Base-by-base conservation (phyloP, 2,888 invertebrate genomes). In the Epistrophe eligans region DNA sequence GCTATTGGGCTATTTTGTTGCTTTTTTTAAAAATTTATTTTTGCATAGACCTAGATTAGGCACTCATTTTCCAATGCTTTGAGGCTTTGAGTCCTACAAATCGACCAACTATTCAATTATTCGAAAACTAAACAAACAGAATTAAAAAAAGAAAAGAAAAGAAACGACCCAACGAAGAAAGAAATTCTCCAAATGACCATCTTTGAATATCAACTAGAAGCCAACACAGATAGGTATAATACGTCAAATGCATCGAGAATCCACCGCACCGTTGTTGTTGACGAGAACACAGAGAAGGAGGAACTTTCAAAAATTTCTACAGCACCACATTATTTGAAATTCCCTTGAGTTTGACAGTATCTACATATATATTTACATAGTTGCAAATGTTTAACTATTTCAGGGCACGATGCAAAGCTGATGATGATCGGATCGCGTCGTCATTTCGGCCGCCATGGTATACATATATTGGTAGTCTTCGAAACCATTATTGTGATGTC, bases 1-100 rank as follows among this genome's bases (percentile, higher is more conserved):
- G 83, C 73, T 60, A 66, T 77, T 57, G 66, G 64, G 28, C 38
- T 67, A 32, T 43, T 66, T 58, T 38, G 66, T 60, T 77, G 43
- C 10, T 50, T 3, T 8, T 24, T 28, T 24, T 77, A 24, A 24
- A n/a, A n/a, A n/a, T 74, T 74, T 70, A 71, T 82, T 85, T 87
- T 87, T 87, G 87, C 82, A 87, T 87, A 87, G 87, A 76, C 87
- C 87, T 87, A 87, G 87, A 87, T 85, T 77, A 85, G 81, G 85
- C 73, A 74, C 70, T 81, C 57, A 64, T 35, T 77, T 70, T 52
- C 60, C 74, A 80, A 72, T 64, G 15, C 60, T 24, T 66, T 19
- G 52, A 83, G 83, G 19, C 67, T 35, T 66, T n/a, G 45, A 83
- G 83, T 83, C 83, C 83, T 83, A 83, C 77, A 83, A 83, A 73